Conservation (phyloP, 2,113 vertebrate genomes). For the Oxyruncus cristatus region DNA sequence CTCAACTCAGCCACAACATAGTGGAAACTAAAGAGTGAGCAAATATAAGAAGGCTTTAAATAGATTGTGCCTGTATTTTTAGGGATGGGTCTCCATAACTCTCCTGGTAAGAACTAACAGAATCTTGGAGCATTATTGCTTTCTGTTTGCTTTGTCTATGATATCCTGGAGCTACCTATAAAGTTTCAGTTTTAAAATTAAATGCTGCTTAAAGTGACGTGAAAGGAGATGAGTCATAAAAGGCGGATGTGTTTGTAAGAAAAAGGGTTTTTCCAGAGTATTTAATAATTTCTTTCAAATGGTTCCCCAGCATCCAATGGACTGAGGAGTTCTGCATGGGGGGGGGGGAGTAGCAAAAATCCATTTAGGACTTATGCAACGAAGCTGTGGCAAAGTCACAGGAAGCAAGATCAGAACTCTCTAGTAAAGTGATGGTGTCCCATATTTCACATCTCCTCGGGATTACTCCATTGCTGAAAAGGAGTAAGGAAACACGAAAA, state of each 20-base stretch:
- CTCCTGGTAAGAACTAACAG: neutral
- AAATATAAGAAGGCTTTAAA: neutral
- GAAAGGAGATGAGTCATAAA: neutral
- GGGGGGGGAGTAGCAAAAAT: neutral
- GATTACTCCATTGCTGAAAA: neutral
- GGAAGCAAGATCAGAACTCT: neutral
- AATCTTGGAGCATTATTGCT: neutral
- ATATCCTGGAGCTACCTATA: neutral
- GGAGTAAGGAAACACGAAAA: neutral
- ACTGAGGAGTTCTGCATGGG: neutral
- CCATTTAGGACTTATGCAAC: neutral
- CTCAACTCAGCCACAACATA: neutral
- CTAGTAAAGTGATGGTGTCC: neutral
- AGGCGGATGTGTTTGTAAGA: neutral
- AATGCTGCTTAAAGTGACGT: neutral
- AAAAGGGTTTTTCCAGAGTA: neutral
- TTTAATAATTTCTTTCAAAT: neutral
- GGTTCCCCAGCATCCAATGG: neutral
- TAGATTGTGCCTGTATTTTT: neutral
- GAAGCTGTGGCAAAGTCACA: neutral
- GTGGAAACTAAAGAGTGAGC: neutral
- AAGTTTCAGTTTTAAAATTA: conserved; percentile 8
- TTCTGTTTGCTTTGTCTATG: neutral
- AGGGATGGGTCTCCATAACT: neutral
- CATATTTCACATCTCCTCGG: neutral